Evolutionary conservation across 2,888 invertebrate genomes (phyloP), one percentile per base, ranked within the genome.

Genomic region (Thyatira batis): DNA sequence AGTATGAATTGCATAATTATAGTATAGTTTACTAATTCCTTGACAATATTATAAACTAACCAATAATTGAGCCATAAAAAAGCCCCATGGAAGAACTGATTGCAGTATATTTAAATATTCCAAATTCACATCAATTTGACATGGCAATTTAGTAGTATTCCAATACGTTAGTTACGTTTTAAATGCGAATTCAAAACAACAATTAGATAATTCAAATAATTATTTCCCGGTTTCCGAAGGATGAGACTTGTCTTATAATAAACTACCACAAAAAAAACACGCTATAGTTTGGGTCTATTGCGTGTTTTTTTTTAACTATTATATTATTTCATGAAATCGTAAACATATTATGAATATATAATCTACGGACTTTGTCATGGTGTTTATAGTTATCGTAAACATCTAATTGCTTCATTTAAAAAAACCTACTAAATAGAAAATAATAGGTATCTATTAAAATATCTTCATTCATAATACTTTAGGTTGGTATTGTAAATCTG

Each of bases 341-440:
- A 62, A 50, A 45, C 44, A 55, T 51, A 61, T 52, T 60, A 59
- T 59, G 44, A 52, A 46, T 45, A 44, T 60, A 64, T 60, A 67
- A 70, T 71, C 59, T 55, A 44, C 52, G 59, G 52, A 39, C 60
- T 65, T 63, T 55, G 57, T 57, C 48, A 20, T 25, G 39, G 51
- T 28, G 52, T 57, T 52, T 50, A 56, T 33, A 13, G n/a, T 13
- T 55, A 59, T 52, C 52, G 43, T 48, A 52, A 17, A 39, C 17
- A 39, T 5, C n/a, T 58, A 62, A 62, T 52, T 52, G 45, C 48
- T 11, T 51, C 39, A 54, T 49, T 51, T 62, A 46, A 17, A 39
- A 2, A 39, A 5, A n/a, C 1, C 2, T 30, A 8, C n/a, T n/a
- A n/a, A n/a, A n/a, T n/a, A n/a, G n/a, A n/a, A n/a, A n/a, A n/a